Evolutionary conservation across 2,888 invertebrate genomes (phyloP).

Genomic region (Listrodromus nycthemerus): DNA sequence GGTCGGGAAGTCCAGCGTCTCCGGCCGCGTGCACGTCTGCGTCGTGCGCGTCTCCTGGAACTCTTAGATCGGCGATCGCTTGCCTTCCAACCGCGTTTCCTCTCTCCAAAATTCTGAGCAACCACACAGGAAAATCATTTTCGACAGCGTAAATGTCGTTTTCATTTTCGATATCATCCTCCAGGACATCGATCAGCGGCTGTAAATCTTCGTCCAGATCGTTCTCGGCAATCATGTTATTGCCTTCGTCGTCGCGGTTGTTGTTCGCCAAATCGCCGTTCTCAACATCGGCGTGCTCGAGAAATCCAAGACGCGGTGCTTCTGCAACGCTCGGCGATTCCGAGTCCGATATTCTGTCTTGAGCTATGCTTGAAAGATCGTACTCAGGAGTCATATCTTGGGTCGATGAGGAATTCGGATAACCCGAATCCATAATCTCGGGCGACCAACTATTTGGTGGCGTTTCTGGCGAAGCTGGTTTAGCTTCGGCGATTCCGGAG

Average conservation of each 20-base stretch:
- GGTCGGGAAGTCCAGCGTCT: conserved; percentile 52
- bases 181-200: conserved; percentile 77
- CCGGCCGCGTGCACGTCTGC: conserved; percentile 46
- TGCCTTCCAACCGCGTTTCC: conserved; percentile 68
- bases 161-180: conserved; percentile 80
- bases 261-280: conserved; percentile 86
- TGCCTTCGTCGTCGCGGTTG: conserved; percentile 85
- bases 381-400: conserved; percentile 79
- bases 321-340: conserved; percentile 75
- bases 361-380: conserved; percentile 78
- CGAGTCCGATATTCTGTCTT: conserved; percentile 71
- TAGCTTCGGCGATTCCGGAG: conserved; percentile 58
- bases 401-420: conserved; percentile 79
- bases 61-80: conserved; percentile 52
- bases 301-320: conserved; percentile 70
- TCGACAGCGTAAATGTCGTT: conserved; percentile 79
- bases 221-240: conserved; percentile 83
- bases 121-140: conserved; percentile 79
- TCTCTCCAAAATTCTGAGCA: conserved; percentile 77
- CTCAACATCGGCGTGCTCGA: conserved; percentile 80
- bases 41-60: conserved; percentile 68
- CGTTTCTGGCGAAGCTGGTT: conserved; percentile 71
- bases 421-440: conserved; percentile 81
- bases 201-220: conserved; percentile 76
- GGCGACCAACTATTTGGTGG: conserved; percentile 78